Conservation (phyloP, 2,888 invertebrate genomes). For the Pocota personata region DNA sequence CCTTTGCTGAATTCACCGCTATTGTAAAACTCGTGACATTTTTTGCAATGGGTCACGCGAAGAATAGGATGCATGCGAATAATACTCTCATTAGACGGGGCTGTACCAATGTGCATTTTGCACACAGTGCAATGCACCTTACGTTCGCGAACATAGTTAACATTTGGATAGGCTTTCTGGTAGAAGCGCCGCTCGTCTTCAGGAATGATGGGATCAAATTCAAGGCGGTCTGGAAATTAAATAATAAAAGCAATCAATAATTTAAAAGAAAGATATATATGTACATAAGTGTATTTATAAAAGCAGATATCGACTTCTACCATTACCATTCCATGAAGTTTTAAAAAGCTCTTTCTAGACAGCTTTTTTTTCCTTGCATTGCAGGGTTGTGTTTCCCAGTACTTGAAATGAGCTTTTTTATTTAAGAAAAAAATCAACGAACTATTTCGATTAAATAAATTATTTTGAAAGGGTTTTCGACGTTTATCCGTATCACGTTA, state of each 20-base stretch:
- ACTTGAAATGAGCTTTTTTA: too few relatives aligned
- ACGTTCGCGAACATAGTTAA: constrained; percentile 85
- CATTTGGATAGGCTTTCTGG: constrained; percentile 84
- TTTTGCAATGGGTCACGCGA: constrained; percentile 88
- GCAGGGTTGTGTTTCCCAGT: too few relatives aligned
- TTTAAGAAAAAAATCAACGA: too few relatives aligned
- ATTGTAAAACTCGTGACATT: constrained; percentile 90
- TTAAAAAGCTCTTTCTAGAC: background rate
- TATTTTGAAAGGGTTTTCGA: too few relatives aligned
- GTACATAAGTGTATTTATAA: background rate
- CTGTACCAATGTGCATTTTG: constrained; percentile 89
- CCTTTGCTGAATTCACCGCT: constrained; percentile 93
- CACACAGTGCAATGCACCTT: constrained; percentile 90
- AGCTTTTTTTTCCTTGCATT: too few relatives aligned
- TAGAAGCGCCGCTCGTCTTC: constrained; percentile 85
- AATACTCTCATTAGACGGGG: constrained; percentile 85
- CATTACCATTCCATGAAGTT: background rate
- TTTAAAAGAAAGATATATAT: background rate
- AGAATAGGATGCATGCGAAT: constrained; percentile 90
- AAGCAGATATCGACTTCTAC: too few relatives aligned
- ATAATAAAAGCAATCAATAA: constrained; percentile 2
- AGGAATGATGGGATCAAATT: constrained; percentile 84
- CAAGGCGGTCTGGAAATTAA: constrained; percentile 78
- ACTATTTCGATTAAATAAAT: too few relatives aligned
- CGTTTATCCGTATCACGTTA: too few relatives aligned